These are phyloP conservation scores for Neolamprologus devosi DNA, from an alignment of 2,113 vertebrate genomes.

Conservation along the genomic window DNA sequence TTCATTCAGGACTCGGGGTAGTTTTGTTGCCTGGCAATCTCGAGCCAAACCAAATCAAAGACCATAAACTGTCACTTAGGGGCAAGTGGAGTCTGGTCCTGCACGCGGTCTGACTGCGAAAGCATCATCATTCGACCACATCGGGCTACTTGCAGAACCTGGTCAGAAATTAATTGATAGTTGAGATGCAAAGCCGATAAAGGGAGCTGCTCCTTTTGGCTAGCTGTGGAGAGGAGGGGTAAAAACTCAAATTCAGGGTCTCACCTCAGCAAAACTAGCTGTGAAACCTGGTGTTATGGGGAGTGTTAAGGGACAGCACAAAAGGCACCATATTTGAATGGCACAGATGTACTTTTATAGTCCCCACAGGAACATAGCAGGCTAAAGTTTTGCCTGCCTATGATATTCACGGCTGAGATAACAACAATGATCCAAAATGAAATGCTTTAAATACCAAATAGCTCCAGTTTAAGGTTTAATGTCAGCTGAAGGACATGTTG, in stretches of 20 bases:
- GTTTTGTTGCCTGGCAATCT: slow-evolving; percentile 70
- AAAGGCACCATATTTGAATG: background rate
- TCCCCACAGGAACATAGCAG: background rate
- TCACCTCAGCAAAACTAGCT: background rate
- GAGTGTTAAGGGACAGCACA: background rate
- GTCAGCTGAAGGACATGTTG: background rate
- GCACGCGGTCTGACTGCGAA: slow-evolving; percentile 25
- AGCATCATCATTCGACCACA: slow-evolving; percentile 10
- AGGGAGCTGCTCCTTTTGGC: background rate
- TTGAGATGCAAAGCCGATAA: background rate
- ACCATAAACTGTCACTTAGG: slow-evolving; percentile 71
- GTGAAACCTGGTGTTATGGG: background rate
- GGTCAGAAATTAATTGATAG: slow-evolving; percentile 18
- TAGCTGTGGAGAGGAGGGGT: background rate
- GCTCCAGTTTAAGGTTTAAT: background rate
- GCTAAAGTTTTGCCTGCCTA: background rate
- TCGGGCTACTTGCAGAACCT: background rate
- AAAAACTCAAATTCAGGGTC: background rate
- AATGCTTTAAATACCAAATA: background rate
- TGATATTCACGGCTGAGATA: background rate
- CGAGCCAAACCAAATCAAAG: slow-evolving; percentile 65
- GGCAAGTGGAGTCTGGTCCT: slow-evolving; percentile 61
- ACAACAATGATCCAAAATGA: background rate
- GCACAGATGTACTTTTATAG: background rate
- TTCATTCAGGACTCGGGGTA: slow-evolving; percentile 62